Conservation (phyloP, 2,888 invertebrate genomes). For the Andrena hattorfiana region DNA sequence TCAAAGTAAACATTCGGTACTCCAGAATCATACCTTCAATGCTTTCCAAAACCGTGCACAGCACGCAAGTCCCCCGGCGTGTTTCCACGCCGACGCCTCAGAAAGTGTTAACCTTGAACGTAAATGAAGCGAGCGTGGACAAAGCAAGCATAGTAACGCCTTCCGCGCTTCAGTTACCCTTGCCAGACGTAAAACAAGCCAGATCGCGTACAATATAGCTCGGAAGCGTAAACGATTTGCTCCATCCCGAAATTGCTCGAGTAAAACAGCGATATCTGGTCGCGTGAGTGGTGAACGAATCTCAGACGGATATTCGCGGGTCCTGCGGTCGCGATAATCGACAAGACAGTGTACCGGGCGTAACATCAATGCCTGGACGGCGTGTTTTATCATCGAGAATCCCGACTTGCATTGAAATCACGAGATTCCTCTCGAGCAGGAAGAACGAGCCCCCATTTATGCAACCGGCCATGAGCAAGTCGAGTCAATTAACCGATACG, state of each 20-base stretch:
- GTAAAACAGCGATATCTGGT: neutral
- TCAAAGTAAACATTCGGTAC: no score
- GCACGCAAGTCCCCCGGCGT: no score
- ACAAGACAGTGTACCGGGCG: constrained; percentile 45
- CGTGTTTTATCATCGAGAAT: constrained; percentile 72
- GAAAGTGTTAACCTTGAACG: neutral
- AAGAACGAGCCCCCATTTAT: constrained; percentile 7
- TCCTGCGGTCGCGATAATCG: constrained; percentile 26
- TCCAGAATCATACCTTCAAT: no score
- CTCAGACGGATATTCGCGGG: constrained; percentile 1
- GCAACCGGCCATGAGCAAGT: neutral
- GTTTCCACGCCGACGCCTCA: neutral
- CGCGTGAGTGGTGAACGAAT: neutral
- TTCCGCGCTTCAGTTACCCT: neutral
- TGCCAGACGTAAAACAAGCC: neutral
- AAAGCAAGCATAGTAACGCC: neutral
- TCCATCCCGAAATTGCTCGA: neutral
- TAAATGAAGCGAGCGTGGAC: neutral
- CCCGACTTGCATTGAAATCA: constrained; percentile 79
- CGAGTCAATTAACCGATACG: neutral
- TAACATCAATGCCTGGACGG: constrained; percentile 81
- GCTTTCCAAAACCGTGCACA: no score
- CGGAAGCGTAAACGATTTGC: neutral
- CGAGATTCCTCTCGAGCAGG: constrained; percentile 58
- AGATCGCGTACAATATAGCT: no score